Base-by-base conservation (phyloP, 92 coral and sea anemone genomes). In the Porites lobata region DNA sequence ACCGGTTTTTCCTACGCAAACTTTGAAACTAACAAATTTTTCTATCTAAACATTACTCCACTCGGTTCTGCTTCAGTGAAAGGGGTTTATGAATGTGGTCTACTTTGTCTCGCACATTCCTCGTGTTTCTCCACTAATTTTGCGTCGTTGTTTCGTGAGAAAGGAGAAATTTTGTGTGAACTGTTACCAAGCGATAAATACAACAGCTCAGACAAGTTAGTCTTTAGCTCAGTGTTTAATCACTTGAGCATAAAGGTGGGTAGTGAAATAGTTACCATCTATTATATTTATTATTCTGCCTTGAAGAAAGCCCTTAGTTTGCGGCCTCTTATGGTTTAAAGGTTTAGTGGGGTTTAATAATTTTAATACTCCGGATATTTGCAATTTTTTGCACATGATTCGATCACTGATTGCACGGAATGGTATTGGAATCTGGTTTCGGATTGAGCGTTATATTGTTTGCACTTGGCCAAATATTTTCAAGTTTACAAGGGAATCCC, bases 111-210 rank as follows among this genome's bases (percentile, higher is more conserved):
- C 7, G 80, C n/a, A 9, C 64, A 53, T 56, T 53, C 50, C 0
- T 53, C 65, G 65, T 76, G 80, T 76, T 53, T 76, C 18, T 76
- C 80, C 4, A 1, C 19, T 26, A 76, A 76, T 26, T 29, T 53
- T 12, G 80, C 65, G 38, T 43, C 66, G 43, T 76, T 76, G 1
- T 4, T 21, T 54, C 21, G 21, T 47, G 20, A 76, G 47, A 65
- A 76, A 4, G 50, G 80, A 76, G 21, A 9, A 20, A 58, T 52
- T 77, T 58, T 77, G 21, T 77, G 81, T 4, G 52, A 77, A 22
- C 17, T 80, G 65, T 80, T 80, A 67, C 65, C 84, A 4, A 51
- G 75, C 64, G 84, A 80, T 50, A 80, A 19, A 80, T 80, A 65
- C 61, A 78, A 66, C 19, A 50, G 24, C 24, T 80, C 84, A 11